Percentiles rank a stretch among this genome's conserved stretches.
Conservation (phyloP, 2,113 vertebrate genomes). For the Calyptommatus sinebrachiatus region DNA sequence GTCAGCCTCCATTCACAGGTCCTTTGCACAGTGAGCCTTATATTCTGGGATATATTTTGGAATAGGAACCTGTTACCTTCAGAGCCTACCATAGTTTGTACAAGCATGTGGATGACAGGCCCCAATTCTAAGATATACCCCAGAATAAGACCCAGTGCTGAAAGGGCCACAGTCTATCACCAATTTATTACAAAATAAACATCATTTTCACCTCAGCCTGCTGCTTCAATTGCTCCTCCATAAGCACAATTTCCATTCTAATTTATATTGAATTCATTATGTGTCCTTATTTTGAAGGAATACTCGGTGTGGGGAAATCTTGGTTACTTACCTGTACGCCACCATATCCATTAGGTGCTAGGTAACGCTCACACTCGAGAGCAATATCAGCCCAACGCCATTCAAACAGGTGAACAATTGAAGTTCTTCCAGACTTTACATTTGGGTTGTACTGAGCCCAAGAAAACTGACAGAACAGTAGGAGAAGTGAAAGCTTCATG, state of each 20-base stretch:
- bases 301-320: too few species aligned
- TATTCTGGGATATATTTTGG: too few species aligned
- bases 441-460: constrained; percentile 77
- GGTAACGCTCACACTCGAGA: constrained; percentile 82
- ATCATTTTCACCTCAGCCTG: not conserved
- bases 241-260: not conserved
- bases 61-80: too few species aligned
- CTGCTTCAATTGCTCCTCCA: fast-evolving
- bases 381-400: constrained; percentile 89
- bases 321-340: constrained; percentile 82
- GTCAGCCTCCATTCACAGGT: not conserved
- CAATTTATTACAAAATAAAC: too few species aligned
- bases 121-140: too few species aligned
- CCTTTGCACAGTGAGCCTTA: too few species aligned
- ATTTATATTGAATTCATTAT: not conserved
- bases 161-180: too few species aligned
- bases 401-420: constrained; percentile 88
- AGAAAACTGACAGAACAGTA: constrained; percentile 67
- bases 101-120: too few species aligned
- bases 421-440: constrained; percentile 65
- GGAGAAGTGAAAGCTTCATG: constrained; percentile 79
- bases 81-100: too few species aligned
- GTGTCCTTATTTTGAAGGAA: not conserved
- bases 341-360: constrained; percentile 82
- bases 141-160: too few species aligned